Evolutionary conservation across 2,888 invertebrate species (phyloP).

Genomic region (Venustoraphidia nigricollis): DNA sequence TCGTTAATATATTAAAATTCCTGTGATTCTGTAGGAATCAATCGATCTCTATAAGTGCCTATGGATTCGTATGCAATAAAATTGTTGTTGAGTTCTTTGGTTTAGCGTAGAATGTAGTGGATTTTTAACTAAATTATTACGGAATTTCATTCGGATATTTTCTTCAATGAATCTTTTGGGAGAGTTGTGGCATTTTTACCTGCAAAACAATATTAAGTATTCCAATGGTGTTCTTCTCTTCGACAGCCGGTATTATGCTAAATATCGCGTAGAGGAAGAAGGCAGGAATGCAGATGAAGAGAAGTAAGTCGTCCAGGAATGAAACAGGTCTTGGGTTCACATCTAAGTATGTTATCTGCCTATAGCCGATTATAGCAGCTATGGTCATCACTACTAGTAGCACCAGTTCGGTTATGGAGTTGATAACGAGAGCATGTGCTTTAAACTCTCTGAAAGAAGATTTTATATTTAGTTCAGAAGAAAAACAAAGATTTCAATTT

Average conservation of each 20-base stretch:
- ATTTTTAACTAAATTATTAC: no score
- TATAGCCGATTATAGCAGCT: slow-evolving; percentile 40
- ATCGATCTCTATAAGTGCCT: no score
- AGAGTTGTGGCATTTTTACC: slow-evolving; percentile 25
- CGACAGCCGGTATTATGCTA: slow-evolving; percentile 48
- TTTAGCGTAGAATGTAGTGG: no score
- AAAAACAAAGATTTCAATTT: not conserved
- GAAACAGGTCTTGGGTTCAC: slow-evolving; percentile 47
- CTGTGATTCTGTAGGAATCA: no score
- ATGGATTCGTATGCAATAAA: no score
- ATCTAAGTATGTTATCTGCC: slow-evolving; percentile 47
- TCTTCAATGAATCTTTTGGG: no score
- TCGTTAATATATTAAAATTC: no score
- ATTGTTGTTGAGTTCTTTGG: no score
- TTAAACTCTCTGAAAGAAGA: slow-evolving; percentile 29
- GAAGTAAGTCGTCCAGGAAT: slow-evolving; percentile 49
- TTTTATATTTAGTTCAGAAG: not conserved
- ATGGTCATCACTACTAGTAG: slow-evolving; percentile 41
- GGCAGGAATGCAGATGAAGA: slow-evolving; percentile 56
- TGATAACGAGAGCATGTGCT: slow-evolving; percentile 33
- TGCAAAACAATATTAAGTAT: slow-evolving; percentile 36
- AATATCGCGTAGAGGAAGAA: slow-evolving; percentile 56
- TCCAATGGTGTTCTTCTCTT: slow-evolving; percentile 32
- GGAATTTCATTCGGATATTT: no score
- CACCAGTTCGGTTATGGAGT: slow-evolving; percentile 34